A percentile compares a stretch with the other conserved stretches of the same genome.
Conservation (phyloP, 2,113 vertebrate species). For the Mobula birostris region DNA sequence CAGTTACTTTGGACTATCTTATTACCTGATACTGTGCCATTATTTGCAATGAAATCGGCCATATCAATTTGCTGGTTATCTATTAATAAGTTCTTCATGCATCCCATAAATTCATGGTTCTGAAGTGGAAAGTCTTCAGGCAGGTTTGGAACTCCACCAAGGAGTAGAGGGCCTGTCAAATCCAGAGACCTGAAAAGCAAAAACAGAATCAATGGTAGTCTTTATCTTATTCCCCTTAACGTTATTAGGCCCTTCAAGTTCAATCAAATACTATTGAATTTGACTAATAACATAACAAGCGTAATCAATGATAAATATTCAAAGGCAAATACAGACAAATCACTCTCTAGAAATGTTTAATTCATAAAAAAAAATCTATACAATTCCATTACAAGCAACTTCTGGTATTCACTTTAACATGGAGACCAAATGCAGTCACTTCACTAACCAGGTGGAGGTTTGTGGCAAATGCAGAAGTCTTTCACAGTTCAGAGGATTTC, state of each 20-base stretch:
- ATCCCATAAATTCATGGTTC: slow-evolving; percentile 80
- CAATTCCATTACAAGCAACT: background rate
- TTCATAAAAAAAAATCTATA: background rate
- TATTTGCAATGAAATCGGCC: slow-evolving; percentile 87
- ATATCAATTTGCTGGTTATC: slow-evolving; percentile 79
- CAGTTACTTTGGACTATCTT: background rate
- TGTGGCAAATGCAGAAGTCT: too few species aligned
- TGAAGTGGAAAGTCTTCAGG: slow-evolving; percentile 81
- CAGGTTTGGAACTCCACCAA: slow-evolving; percentile 81
- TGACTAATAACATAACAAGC: background rate
- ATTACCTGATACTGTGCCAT: slow-evolving; percentile 80
- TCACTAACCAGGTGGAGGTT: background rate
- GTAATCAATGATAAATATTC: background rate
- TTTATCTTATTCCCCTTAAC: background rate
- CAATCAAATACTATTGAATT: background rate
- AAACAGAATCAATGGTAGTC: background rate
- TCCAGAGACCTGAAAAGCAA: slow-evolving; percentile 72
- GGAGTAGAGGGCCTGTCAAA: slow-evolving; percentile 80
- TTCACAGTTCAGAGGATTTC: too few species aligned
- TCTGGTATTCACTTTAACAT: background rate
- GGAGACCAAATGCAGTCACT: background rate
- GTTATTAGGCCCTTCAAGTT: background rate
- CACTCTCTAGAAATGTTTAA: background rate
- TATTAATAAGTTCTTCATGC: slow-evolving; percentile 79
- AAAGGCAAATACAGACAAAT: background rate